phyloP scores from a whole-genome alignment of 1,140 invertebrate species.

The Camponotus pennsylvanicus region DNA sequence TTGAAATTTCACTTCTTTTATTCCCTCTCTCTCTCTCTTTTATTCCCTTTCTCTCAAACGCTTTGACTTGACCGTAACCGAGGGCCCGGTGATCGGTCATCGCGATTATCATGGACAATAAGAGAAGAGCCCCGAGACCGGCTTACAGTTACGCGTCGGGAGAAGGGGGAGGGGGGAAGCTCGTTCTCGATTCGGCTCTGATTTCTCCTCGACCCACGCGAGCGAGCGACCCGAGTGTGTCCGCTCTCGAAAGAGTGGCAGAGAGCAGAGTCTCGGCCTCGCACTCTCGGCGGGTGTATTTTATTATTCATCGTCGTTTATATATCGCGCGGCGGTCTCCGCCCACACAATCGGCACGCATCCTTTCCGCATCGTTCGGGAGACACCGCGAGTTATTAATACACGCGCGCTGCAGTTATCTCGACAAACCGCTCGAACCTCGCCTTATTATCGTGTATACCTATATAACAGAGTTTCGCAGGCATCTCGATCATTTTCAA shows the following conservation, averaged over 20 bases:
- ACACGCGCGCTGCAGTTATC: neutral
- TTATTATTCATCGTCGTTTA: constrained; percentile 26
- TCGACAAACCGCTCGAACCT: neutral
- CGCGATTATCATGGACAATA: constrained; percentile 32
- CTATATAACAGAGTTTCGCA: neutral
- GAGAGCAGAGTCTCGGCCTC: neutral
- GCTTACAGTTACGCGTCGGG: constrained; percentile 29
- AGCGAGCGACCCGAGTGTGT: constrained; percentile 30
- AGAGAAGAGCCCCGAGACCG: neutral
- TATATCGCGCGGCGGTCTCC: neutral
- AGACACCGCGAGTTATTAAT: neutral
- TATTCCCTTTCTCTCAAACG: neutral
- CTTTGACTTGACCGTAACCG: neutral
- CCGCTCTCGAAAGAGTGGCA: constrained; percentile 52
- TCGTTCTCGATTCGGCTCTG: constrained; percentile 68
- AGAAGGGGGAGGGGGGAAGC: too few species aligned
- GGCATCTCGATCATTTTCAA: neutral
- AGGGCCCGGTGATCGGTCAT: neutral
- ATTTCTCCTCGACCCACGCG: constrained; percentile 77
- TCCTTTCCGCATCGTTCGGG: neutral
- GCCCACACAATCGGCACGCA: neutral
- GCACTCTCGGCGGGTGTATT: neutral
- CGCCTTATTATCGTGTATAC: too few species aligned
- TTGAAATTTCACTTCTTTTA: too few species aligned
- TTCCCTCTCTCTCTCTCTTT: neutral